phyloP scores from a whole-genome alignment of 2,888 invertebrate species.

The Drosophila phalerata region DNA sequence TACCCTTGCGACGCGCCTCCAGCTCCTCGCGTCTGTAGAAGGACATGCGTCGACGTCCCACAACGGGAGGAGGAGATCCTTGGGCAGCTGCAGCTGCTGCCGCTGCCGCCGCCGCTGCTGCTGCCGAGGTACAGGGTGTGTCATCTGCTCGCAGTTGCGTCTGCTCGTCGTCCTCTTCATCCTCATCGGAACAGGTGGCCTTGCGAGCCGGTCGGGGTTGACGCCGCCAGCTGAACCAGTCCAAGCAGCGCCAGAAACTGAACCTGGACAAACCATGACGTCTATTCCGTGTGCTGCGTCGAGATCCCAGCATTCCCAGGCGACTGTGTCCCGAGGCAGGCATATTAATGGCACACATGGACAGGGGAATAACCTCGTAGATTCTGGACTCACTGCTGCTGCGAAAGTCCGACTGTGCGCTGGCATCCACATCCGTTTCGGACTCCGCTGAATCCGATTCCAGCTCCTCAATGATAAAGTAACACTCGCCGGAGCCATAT shows the following conservation, averaged over 20 bases:
- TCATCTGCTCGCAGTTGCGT: slow-evolving; percentile 80
- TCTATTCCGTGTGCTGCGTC: slow-evolving; percentile 61
- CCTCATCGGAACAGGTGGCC: slow-evolving; percentile 63
- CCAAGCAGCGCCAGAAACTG: slow-evolving; percentile 72
- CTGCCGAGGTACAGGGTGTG: slow-evolving; percentile 65
- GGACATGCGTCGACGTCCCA: slow-evolving; percentile 82
- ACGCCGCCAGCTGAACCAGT: slow-evolving; percentile 68
- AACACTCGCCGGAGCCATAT: slow-evolving; percentile 92
- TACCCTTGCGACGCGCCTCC: slow-evolving; percentile 83
- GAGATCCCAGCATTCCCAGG: slow-evolving; percentile 60
- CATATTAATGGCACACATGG: slow-evolving; percentile 87
- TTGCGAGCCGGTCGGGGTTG: slow-evolving; percentile 42
- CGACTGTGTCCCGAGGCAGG: slow-evolving; percentile 59
- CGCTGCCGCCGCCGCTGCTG: slow-evolving; percentile 61
- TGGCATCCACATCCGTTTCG: slow-evolving; percentile 85
- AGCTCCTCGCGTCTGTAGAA: slow-evolving; percentile 82
- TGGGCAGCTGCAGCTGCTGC: slow-evolving; percentile 38
- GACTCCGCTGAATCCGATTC: slow-evolving; percentile 87
- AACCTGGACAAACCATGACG: slow-evolving; percentile 54
- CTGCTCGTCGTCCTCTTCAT: slow-evolving; percentile 83
- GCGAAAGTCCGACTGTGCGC: slow-evolving; percentile 76
- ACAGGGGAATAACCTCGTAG: slow-evolving; percentile 89
- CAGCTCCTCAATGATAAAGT: slow-evolving; percentile 88
- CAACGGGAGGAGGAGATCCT: slow-evolving; percentile 28
- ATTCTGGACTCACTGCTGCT: slow-evolving; percentile 84